Conservation (phyloP, 2,113 vertebrate species). For the Clinocottus analis region DNA sequence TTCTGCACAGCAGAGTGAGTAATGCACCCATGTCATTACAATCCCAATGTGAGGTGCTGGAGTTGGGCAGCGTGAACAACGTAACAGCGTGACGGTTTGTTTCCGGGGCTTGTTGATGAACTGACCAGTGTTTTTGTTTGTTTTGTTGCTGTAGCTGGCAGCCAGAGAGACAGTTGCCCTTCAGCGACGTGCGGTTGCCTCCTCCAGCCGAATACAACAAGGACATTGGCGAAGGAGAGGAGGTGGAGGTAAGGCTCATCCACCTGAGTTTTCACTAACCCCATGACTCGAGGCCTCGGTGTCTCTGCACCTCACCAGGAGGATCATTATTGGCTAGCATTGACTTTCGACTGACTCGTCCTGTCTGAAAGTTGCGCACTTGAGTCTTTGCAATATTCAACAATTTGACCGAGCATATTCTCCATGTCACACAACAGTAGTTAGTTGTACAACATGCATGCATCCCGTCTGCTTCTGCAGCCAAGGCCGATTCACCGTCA, state of each 20-base stretch:
- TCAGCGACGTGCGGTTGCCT: constrained; percentile 91
- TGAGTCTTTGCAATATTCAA: not conserved
- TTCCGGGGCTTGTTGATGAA: not conserved
- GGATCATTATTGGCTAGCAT: not conserved
- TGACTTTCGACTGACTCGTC: not conserved
- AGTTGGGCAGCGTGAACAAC: not conserved
- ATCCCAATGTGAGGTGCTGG: not conserved
- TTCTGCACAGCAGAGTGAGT: not conserved
- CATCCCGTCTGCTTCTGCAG: not conserved
- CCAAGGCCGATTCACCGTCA: not conserved
- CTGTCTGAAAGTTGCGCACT: not conserved
- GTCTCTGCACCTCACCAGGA: not conserved
- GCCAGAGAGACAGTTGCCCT: constrained; percentile 92
- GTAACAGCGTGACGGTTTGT: not conserved
- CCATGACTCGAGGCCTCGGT: not conserved
- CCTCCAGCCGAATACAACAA: constrained; percentile 89
- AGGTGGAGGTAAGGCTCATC: constrained; percentile 89
- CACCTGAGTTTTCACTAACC: not conserved
- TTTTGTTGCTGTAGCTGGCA: constrained; percentile 84
- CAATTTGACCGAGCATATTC: not conserved
- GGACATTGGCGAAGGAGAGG: constrained; percentile 92
- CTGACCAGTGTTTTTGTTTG: constrained; percentile 22
- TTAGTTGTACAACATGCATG: too few relatives aligned
- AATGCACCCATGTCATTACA: not conserved
- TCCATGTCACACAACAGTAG: not conserved